Conservation (phyloP, 2,888 invertebrate genomes). For the Tiliacea aurago region DNA sequence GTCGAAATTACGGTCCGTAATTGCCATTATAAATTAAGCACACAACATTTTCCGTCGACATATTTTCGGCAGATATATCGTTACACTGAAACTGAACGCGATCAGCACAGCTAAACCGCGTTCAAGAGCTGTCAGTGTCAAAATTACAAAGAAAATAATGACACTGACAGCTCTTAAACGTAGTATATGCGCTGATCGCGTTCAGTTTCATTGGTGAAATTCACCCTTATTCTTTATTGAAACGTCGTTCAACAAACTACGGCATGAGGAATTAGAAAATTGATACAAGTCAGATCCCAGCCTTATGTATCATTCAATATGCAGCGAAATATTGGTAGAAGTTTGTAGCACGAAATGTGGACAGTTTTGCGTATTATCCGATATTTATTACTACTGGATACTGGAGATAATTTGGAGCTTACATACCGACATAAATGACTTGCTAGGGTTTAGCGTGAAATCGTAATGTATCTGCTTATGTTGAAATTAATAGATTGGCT, state of each 20-base stretch:
- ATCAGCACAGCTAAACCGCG: too few species aligned
- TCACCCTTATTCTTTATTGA: too few species aligned
- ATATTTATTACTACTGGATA: slow-evolving; percentile 16
- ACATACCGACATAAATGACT: not conserved
- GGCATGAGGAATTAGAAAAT: not conserved
- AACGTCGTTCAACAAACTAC: not conserved
- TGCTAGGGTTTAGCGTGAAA: not conserved
- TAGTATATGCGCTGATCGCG: too few species aligned
- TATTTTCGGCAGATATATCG: slow-evolving; percentile 7
- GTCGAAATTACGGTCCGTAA: slow-evolving; percentile 8
- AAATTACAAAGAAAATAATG: too few species aligned
- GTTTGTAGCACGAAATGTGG: slow-evolving; percentile 1
- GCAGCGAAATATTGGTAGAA: not conserved
- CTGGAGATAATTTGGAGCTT: slow-evolving; percentile 24
- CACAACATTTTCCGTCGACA: slow-evolving; percentile 1
- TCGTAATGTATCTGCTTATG: not conserved
- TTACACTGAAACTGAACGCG: too few species aligned
- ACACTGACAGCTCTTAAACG: too few species aligned
- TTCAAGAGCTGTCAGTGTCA: too few species aligned
- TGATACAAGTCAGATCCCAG: not conserved
- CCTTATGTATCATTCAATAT: slow-evolving; percentile 18
- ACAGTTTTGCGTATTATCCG: slow-evolving; percentile 29
- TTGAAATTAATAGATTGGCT: slow-evolving; percentile 6
- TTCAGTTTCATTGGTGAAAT: too few species aligned
- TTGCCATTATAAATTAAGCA: not conserved